Conservation (phyloP, 2,888 invertebrate genomes). For the Harmothoe impar region DNA sequence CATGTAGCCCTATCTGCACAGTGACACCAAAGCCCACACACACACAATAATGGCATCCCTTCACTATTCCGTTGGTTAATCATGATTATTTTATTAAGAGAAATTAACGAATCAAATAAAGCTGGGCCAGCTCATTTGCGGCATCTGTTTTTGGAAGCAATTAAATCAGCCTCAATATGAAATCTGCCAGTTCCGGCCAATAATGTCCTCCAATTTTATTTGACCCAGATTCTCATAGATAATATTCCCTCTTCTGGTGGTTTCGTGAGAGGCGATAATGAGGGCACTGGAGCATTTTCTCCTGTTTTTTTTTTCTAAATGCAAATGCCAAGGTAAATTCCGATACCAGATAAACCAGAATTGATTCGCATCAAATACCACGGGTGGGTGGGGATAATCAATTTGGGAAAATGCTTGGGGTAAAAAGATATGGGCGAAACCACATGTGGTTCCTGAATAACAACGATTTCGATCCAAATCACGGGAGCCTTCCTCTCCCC, state of each 20-base stretch:
- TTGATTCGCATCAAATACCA: constrained; percentile 6
- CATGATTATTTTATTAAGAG: not conserved
- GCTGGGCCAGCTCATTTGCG: not conserved
- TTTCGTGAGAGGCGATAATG: too few species aligned
- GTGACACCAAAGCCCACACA: not conserved
- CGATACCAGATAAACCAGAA: constrained; percentile 10
- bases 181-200: constrained; percentile 2
- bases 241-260: too few species aligned
- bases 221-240: not conserved
- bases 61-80: not conserved
- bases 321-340: constrained; percentile 6
- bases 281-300: too few species aligned
- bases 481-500: too few species aligned
- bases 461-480: too few species aligned
- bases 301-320: not conserved
- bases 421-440: not conserved
- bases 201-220: not conserved
- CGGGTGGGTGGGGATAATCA: constrained; percentile 12
- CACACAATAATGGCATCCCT: not conserved
- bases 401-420: not conserved
- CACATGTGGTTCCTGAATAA: not conserved
- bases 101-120: not conserved
- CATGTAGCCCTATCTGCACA: not conserved
- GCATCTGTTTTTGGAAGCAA: not conserved
- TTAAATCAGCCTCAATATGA: not conserved